Evolutionary conservation across 2,888 invertebrate species (phyloP).

Genomic region (Hydropsyche betteni): DNA sequence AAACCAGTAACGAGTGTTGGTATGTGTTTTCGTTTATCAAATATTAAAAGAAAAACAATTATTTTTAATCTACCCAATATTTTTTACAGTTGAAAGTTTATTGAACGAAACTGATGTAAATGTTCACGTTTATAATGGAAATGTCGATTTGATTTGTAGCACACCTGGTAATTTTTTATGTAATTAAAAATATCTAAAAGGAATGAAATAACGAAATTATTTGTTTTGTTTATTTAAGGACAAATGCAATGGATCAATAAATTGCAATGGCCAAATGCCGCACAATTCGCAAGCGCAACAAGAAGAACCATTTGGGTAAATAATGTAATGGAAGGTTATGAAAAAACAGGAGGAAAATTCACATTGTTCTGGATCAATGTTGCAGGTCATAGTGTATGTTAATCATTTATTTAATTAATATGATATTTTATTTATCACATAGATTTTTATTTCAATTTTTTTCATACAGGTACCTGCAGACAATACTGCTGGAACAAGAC

Average conservation of each 20-base stretch:
- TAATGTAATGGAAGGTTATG: slow-evolving; percentile 75
- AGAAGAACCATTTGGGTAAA: slow-evolving; percentile 70
- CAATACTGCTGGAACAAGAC: slow-evolving; percentile 74
- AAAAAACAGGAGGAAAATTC: slow-evolving; percentile 74
- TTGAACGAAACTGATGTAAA: slow-evolving; percentile 74
- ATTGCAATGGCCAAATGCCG: slow-evolving; percentile 71
- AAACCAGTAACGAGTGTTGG: slow-evolving; percentile 76
- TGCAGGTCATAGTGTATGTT: slow-evolving; percentile 79
- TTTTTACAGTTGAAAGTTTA: slow-evolving; percentile 65
- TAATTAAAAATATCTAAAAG: slow-evolving; percentile 1
- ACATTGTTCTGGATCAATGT: slow-evolving; percentile 81
- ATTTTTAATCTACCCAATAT: slow-evolving; percentile 18
- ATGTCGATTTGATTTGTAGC: slow-evolving; percentile 85
- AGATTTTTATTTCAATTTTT: slow-evolving; percentile 46
- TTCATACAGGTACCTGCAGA: slow-evolving; percentile 71
- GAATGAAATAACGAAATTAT: not conserved
- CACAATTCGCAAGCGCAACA: slow-evolving; percentile 66
- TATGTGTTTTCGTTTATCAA: slow-evolving; percentile 53
- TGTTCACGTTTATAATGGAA: slow-evolving; percentile 79
- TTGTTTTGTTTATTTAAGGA: slow-evolving; percentile 60
- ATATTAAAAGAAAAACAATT: not conserved
- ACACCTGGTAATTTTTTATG: slow-evolving; percentile 71
- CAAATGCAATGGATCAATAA: slow-evolving; percentile 80
- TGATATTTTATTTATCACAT: too few species aligned
- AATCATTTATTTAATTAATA: not conserved